Base-by-base conservation (phyloP, 53 echinoderm and acorn worm species). In the Echinarachnius parma region DNA sequence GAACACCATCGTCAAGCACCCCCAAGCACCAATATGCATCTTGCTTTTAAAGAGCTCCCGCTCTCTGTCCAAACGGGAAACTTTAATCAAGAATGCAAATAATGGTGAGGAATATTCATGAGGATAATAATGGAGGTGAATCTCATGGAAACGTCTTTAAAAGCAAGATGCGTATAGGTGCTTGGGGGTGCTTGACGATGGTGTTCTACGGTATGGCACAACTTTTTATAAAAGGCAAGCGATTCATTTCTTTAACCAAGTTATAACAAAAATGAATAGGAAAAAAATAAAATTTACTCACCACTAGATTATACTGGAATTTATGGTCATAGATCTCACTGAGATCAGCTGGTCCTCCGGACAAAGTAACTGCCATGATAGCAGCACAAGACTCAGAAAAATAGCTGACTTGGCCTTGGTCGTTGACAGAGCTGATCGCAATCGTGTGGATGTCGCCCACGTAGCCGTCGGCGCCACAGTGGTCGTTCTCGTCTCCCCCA, bases 391-490 rank as follows among this genome's bases (percentile, higher is more conserved):
- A 82, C 75, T 98, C 98, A 26, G 80, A 67, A 46, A 98, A 98
- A 48, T 91, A 98, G 2, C 75, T 85, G 2, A 72, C 62, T 21
- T 66, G 61, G 2, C 98, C 98, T 30, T 83, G 62, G 58, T 91
- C 98, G 32, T 87, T 98, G 68, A 92, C 71, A 42, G 98, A 77
- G 19, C 98, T 92, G 48, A 98, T 88, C 4, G 98, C 87, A 30
- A 98, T 98, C 25, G 98, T 88, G 55, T 92, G 72, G 72, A 92
- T 92, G 61, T 84, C 69, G 66, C 98, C 81, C 0, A 98, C 92
- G 64, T 98, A 98, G 35, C 82, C 98, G 42, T 98, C 98, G 2
- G 92, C 98, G 21, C 83, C 79, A 28, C 98, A 98, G 46, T 98
- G 91, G 46, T 93, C 93, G 23, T 86, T 81, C 4, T 79, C 47